Evolutionary conservation across 2,888 invertebrate species (phyloP), one percentile per base, ranked within the genome.

Genomic region (Oscheius sp.): DNA sequence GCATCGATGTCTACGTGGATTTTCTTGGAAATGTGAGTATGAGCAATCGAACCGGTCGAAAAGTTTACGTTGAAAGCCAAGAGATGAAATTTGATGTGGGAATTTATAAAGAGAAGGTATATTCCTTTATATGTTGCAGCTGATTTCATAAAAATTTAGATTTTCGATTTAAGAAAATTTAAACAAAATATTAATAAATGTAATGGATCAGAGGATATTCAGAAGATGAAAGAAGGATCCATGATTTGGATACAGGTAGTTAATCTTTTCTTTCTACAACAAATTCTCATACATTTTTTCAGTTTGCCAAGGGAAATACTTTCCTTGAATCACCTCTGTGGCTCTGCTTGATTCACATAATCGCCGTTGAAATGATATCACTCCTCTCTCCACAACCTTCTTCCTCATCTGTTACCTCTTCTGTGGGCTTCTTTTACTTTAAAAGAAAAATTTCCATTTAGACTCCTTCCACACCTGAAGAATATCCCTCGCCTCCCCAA

Each of bases 291-390:
- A 63, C 32, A 30, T 28, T 28, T 9, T 61, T 71, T 26, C n/a
- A 72, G 72, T 57, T 69, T 50, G 26, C 66, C 8, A 66, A 66
- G 5, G 32, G 66, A 14, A 47, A 45, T 32, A 47, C 66, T 24
- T 20, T 33, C n/a, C 66, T 72, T 17, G 63, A 65, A 0, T 69
- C 65, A 36, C 69, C 72, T 36, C 59, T 72, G 12, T 72, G 72
- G 72, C 41, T 72, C 22, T 72, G 72, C 67, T 51, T 72, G 17
- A 61, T 72, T 32, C 69, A 72, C 57, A 38, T 72, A n/a, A 67
- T 69, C 6, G 66, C 72, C 6, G 63, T 72, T 2, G 72, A 72
- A 26, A 67, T 67, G 67, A 45, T 47, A 6, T 59, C 57, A 12
- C 45, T 59, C 17, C 36, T 67, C 14, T 17, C 59, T 5, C 59